Conservation (phyloP, 1,140 invertebrate species). For the Acromyrmex echinatior region DNA sequence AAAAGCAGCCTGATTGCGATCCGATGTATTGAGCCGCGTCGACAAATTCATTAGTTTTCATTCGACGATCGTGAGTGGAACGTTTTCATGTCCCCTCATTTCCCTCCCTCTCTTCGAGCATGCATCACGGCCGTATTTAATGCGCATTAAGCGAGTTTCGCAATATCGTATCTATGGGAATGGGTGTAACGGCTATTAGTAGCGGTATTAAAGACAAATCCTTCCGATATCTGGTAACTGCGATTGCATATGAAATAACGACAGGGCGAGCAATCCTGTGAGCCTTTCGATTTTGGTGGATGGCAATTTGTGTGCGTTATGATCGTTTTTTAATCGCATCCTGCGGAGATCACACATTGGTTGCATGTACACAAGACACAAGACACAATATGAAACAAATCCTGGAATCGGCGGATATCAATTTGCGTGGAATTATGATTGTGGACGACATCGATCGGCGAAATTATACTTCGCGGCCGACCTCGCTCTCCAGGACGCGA, state of each 20-base stretch:
- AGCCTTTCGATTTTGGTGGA: slow-evolving; percentile 51
- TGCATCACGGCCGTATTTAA: slow-evolving; percentile 50
- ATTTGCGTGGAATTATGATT: slow-evolving; percentile 44
- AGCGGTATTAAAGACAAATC: slow-evolving; percentile 64
- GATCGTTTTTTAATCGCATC: slow-evolving; percentile 55
- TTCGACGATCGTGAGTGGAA: slow-evolving; percentile 15
- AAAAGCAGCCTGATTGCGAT: slow-evolving; percentile 47
- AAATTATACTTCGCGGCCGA: slow-evolving; percentile 36
- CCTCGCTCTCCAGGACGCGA: neutral
- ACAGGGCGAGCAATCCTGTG: neutral
- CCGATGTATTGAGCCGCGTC: slow-evolving; percentile 26
- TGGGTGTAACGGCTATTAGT: slow-evolving; percentile 33
- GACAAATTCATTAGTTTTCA: slow-evolving; percentile 57
- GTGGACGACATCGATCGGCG: neutral
- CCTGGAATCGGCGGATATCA: slow-evolving; percentile 39
- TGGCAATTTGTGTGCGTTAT: slow-evolving; percentile 19
- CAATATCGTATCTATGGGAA: slow-evolving; percentile 8
- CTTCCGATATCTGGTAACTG: slow-evolving; percentile 49
- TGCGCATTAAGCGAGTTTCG: slow-evolving; percentile 52
- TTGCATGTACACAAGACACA: slow-evolving; percentile 4
- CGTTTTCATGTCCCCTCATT: neutral
- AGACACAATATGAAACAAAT: slow-evolving; percentile 42
- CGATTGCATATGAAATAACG: slow-evolving; percentile 50
- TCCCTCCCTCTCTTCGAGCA: neutral
- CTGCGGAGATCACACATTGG: slow-evolving; percentile 30